Base-by-base conservation (phyloP, 1,140 invertebrate species). In the Procambarus clarkii region DNA sequence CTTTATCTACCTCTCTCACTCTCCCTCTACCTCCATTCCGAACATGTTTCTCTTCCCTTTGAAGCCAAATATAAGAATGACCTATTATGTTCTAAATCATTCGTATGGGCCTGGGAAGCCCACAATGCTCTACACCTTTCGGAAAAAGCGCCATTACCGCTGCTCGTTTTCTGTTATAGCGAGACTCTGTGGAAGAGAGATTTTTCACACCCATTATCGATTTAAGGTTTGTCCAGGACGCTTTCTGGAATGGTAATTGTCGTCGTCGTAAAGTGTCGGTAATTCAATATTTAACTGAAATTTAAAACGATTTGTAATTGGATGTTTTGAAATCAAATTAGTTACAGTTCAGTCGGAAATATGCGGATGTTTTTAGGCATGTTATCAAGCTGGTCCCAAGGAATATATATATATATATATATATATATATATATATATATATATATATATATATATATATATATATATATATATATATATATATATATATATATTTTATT, bases 171-270 rank as follows among this genome's bases (percentile, higher is more conserved):
- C 48, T 77, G 50, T 86, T 86, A 64, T 45, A 21, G 34, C 0
- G 46, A 45, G 46, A 24, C 54, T 58, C 77, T 46, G 24, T 24
- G 48, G 34, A 9, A 77, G 21, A 54, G 74, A 45, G 48, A 24
- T 86, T 78, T 77, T 86, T 86, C 85, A 74, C 85, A 86, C 85
- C 48, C 46, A 54, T 86, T 58, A 71, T 3, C 69, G 85, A 58
- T 44, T 54, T 46, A 74, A 18, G 76, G n/a, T 54, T 54, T 44
- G 71, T 54, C 4, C 11, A 11, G 45, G 46, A 46, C 44, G 44
- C 21, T 78, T 71, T 2, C 2, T 78, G 74, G 85, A 78, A 86
- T 86, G 85, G 50, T 78, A 60, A 86, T 86, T 86, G 85, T 18
- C 45, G 85, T 71, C 50, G 48, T 86, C 78, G 78, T 86, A 86